Conservation (phyloP, 2,113 vertebrate genomes). For the Menidia beryllina region DNA sequence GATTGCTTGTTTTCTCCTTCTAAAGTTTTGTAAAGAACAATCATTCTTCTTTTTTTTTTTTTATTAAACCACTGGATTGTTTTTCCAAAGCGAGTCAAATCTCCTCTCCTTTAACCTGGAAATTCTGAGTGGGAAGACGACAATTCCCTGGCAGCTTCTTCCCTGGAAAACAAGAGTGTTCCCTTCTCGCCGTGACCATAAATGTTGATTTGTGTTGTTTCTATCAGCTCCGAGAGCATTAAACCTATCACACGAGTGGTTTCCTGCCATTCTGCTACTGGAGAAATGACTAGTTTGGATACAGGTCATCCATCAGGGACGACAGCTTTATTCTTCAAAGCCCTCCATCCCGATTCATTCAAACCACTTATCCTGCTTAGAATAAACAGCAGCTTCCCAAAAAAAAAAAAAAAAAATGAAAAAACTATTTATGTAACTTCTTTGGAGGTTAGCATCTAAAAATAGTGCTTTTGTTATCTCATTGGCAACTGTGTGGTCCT, state of each 20-base stretch:
- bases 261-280: slow-evolving; percentile 71
- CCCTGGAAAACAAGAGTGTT: background rate
- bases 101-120: background rate
- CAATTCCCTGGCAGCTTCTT: background rate
- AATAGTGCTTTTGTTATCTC: slow-evolving; percentile 35
- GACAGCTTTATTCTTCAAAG: slow-evolving; percentile 41
- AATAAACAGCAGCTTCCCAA: slow-evolving; percentile 34
- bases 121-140: background rate
- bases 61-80: background rate
- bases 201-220: slow-evolving; percentile 44
- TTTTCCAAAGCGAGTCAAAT: background rate
- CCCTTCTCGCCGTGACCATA: background rate
- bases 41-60: no score
- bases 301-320: slow-evolving; percentile 60
- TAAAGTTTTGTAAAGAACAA: no score
- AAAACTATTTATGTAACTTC: slow-evolving; percentile 33
- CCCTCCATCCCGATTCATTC: slow-evolving; percentile 22
- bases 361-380: slow-evolving; percentile 7
- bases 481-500: slow-evolving; percentile 24
- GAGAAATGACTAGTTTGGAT: slow-evolving; percentile 43
- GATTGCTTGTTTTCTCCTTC: background rate
- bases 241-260: slow-evolving; percentile 57
- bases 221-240: slow-evolving; percentile 29
- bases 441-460: slow-evolving; percentile 12
- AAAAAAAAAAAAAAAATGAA: no score